Evolutionary conservation across 2,113 vertebrate genomes (phyloP), one percentile per base, ranked within the genome.

Genomic region (Odontophorus gujanensis): DNA sequence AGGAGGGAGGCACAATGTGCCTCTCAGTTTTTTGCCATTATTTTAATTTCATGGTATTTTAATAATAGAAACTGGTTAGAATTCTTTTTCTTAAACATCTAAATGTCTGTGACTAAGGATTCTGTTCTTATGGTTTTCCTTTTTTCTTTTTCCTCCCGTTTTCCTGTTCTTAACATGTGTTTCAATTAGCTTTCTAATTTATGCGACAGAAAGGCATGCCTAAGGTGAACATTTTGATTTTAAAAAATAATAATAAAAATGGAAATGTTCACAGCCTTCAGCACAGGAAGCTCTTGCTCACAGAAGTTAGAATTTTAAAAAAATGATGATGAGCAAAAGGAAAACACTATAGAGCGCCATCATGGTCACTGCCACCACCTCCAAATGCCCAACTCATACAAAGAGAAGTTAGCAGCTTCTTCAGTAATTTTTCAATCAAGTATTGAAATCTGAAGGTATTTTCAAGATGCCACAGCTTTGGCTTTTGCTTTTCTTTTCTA

Each of bases 31-130:
- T 92, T 81, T 81, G 75, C 47, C 47, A 0, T 87, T 91, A 92
- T 48, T 96, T 95, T 72, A 92, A 92, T 95, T 75, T 78, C 34
- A 91, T 81, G 86, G 81, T 20, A 88, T 91, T 90, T 92, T 94
- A 95, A 92, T 89, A 80, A 87, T n/a, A 95, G 13, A 57, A 79
- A 94, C 68, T 34, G 68, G 82, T 93, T 89, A 83, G 57, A 48
- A 11, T 63, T 28, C 10, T 63, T 25, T 79, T 87, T 24, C 63
- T 80, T 58, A 95, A 51, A 78, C 79, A 83, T 78, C 65, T 88
- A 66, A 91, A 90, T 66, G 65, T 4, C 67, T 69, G 53, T 71
- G 85, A 91, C 50, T 95, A 85, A 63, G 32, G 28, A 21, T 72
- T 85, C 53, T 91, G 32, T 69, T 85, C 58, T 61, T 43, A 55